These are phyloP conservation scores for Agapornis roseicollis DNA, from an alignment of 2,113 vertebrate genomes.

Conservation along the genomic window DNA sequence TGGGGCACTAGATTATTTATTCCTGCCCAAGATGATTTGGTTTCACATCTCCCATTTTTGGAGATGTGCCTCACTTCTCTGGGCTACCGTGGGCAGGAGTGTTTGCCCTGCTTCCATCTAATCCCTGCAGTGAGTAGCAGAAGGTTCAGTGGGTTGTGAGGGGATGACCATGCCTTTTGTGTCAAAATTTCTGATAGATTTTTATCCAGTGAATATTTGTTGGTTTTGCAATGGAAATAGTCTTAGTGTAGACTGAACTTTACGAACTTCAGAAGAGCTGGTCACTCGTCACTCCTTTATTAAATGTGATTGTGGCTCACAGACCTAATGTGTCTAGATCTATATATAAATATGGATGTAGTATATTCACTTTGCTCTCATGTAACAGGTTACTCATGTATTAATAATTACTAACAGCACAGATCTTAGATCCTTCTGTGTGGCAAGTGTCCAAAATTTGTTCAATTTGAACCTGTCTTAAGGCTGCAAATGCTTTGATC, in stretches of 20 bases:
- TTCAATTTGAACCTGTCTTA: background rate
- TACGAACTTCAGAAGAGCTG: background rate
- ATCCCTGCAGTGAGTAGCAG: background rate
- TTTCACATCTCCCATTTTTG: background rate
- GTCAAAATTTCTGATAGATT: background rate
- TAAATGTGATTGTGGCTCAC: background rate
- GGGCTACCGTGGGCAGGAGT: background rate
- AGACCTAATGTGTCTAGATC: background rate
- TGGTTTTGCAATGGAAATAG: background rate
- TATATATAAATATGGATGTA: background rate
- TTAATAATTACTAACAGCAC: background rate
- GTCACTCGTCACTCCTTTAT: background rate
- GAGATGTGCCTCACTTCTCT: background rate
- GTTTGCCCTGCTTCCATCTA: background rate
- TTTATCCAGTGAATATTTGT: background rate
- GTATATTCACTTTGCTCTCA: background rate
- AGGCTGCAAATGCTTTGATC: background rate
- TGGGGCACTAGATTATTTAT: too few species aligned
- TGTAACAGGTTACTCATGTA: background rate
- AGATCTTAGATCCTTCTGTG: background rate
- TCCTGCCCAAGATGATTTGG: too few species aligned
- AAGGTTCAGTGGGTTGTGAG: background rate
- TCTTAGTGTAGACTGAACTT: background rate
- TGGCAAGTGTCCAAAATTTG: background rate
- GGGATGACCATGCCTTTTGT: background rate